Evolutionary conservation across 2,113 vertebrate species (phyloP), one percentile per base, ranked within the genome.

Genomic region (Catharus minimus): DNA sequence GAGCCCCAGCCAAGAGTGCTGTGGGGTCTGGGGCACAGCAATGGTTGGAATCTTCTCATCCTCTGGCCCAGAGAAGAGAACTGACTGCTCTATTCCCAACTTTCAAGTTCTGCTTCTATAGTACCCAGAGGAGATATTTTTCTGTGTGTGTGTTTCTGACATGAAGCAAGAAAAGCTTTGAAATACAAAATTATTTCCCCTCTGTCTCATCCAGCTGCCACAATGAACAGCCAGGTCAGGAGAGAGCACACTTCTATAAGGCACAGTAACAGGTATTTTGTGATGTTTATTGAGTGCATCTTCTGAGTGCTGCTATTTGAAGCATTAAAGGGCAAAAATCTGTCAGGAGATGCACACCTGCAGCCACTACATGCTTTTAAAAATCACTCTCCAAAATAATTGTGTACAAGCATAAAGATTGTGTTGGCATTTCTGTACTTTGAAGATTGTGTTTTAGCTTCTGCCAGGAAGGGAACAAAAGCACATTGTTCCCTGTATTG

Each of bases 41-140:
- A 4, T 44, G 28, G 9, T 26, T 49, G 43, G 38, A 49, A 47
- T 49, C 20, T 24, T 80, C 58, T 38, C 8, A 19, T 30, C 14
- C 11, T 69, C 32, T 66, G 39, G 41, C 50, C 49, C 28, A 81
- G 32, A 4, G 8, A 78, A 82, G 47, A 50, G 32, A 71, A n/a
- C 11, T 43, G 22, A 14, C 13, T 0, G 0, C 12, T 69, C 0
- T 4, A 16, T 39, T 11, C 11, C 5, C 39, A 36, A 9, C 12
- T 74, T 84, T 66, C 36, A 1, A 33, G 16, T 27, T 66, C 55
- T 86, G 22, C 72, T 86, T 52, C 58, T 68, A 21, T 33, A 33
- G 33, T 11, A 32, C 7, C 8, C 50, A 52, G 46, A 64, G 16
- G 12, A 62, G n/a, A 46, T 5, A 9, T 41, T 62, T 56, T 26